These are phyloP conservation scores for Somateria mollissima DNA, from an alignment of 2,797 vertebrate species.

Conservation along the genomic window DNA sequence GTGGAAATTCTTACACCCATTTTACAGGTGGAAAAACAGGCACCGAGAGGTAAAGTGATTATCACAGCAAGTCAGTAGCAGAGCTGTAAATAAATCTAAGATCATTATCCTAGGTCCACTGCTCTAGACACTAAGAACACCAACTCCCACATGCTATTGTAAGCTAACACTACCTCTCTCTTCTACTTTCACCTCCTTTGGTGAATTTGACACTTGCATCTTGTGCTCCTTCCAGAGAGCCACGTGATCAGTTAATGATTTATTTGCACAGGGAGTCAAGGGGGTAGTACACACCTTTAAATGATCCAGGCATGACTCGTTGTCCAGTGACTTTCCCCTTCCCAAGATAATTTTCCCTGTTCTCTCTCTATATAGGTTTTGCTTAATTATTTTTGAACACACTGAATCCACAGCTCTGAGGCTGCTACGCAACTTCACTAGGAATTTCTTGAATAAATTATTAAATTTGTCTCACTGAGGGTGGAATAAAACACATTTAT, in stretches of 20 bases:
- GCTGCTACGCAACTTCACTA: conserved; percentile 16
- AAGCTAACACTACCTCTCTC: conserved; percentile 62
- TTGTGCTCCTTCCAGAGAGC: conserved; percentile 44
- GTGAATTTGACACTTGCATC: conserved; percentile 34
- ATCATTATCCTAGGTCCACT: conserved; percentile 64
- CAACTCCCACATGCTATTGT: conserved; percentile 62
- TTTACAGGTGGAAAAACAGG: conserved; percentile 69
- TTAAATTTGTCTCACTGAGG: conserved; percentile 14
- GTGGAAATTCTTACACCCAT: conserved; percentile 54
- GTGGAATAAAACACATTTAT: conserved; percentile 21
- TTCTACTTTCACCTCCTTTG: conserved; percentile 51
- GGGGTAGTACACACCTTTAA: background rate
- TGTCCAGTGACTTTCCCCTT: conserved; percentile 11
- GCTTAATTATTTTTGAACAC: background rate
- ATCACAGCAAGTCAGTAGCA: conserved; percentile 59
- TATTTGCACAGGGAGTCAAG: conserved; percentile 1
- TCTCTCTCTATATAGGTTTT: background rate
- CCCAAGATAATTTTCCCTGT: background rate
- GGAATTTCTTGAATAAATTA: background rate
- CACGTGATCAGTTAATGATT: background rate
- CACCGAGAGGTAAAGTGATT: conserved; percentile 56
- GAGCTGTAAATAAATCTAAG: conserved; percentile 62
- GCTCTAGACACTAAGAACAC: conserved; percentile 70
- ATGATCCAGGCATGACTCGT: background rate
- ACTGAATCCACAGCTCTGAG: background rate